Conservation (phyloP, 92 coral and sea anemone genomes). For the Palythoa heliodiscus region DNA sequence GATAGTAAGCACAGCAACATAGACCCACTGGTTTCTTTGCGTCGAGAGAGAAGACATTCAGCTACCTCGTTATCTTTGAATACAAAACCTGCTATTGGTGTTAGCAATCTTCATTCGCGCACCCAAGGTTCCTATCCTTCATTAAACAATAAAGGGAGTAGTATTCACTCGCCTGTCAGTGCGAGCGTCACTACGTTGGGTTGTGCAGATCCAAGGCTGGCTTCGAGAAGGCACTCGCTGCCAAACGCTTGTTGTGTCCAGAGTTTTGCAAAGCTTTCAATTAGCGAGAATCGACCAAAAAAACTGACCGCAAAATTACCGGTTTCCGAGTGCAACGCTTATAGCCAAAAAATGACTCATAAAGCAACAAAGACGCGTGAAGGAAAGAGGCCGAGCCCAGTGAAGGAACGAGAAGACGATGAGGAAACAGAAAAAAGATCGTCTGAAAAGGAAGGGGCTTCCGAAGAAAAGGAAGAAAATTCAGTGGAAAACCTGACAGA, state of each 20-base stretch:
- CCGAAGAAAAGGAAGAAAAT: not conserved
- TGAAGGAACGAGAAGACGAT: not conserved
- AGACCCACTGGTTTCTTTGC: not conserved
- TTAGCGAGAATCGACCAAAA: not conserved
- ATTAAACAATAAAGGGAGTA: not conserved
- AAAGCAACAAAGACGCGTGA: not conserved
- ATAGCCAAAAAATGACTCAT: not conserved
- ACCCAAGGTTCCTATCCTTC: not conserved
- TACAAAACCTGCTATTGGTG: not conserved
- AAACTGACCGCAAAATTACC: constrained; percentile 28
- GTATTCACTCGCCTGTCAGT: not conserved
- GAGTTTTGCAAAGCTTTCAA: constrained; percentile 15
- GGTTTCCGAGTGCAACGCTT: not conserved
- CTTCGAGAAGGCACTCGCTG: not conserved
- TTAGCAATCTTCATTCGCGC: not conserved
- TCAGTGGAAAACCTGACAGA: not conserved
- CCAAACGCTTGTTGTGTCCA: constrained; percentile 10
- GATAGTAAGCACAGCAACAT: not conserved
- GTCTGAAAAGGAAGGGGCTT: not conserved
- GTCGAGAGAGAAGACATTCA: not conserved
- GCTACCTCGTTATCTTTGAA: not conserved
- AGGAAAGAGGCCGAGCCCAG: not conserved
- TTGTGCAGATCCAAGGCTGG: not conserved
- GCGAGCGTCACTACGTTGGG: not conserved
- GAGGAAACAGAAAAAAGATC: not conserved